Evolutionary conservation across 1,140 invertebrate species (phyloP), one percentile per base, ranked within the genome.

Genomic region (Hyphantria cunea): DNA sequence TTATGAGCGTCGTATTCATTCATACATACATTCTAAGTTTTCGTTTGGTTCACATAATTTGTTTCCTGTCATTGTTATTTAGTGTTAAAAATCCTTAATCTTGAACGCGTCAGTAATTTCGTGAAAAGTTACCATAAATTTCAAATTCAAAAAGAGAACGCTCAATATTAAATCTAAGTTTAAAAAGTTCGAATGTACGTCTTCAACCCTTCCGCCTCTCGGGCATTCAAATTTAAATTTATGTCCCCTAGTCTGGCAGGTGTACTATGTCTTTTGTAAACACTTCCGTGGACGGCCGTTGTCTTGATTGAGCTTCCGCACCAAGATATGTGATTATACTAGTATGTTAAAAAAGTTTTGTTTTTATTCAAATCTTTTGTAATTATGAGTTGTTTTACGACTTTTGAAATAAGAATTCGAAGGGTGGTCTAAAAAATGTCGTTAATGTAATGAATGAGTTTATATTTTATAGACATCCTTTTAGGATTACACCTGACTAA

Each of bases 181-280:
- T 8, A 12, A 50, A 60, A 63, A 63, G 33, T 48, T 47, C 49
- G 42, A 71, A 64, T 67, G 58, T 67, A 74, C 73, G 73, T 84
- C 80, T 82, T 80, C 49, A 84, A 80, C 82, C 86, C 82, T 89
- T 89, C 78, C 65, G 72, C 53, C 68, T 65, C 64, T 70, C 32
- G 66, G 45, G 45, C 68, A 85, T 87, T 86, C 78, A 86, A 77
- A 89, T 89, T 89, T 71, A 86, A 89, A 89, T 86, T 74, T 66
- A 14, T 64, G 76, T 82, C 85, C 77, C 84, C 83, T 71, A 50
- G 50, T 55, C 58, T 68, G 70, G 82, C 86, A 87, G 83, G 84
- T 86, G 80, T 75, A 79, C 66, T 66, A 14, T 50, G 64, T 71
- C 55, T 54, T 68, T 69, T 75, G 63, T 65, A 59, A 60, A 39